Conservation (phyloP, 2,113 vertebrate species). For the Clupea harengus region DNA sequence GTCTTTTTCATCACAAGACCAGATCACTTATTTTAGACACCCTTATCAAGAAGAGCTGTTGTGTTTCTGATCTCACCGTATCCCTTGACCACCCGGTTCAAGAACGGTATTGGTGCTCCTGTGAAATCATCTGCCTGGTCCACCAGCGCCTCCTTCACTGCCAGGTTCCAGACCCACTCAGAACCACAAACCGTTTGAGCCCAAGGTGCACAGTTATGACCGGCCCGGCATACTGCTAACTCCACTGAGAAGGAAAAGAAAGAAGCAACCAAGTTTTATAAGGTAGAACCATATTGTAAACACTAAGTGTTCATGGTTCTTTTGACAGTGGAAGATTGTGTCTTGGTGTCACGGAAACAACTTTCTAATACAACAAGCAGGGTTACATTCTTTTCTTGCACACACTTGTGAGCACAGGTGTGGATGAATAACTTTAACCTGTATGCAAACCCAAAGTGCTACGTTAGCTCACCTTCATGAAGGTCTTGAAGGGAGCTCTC, state of each 20-base stretch:
- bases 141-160: conserved; percentile 64
- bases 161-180: conserved; percentile 64
- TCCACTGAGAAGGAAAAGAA: conserved; percentile 18
- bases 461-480: conserved; percentile 4
- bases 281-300: too few relatives aligned
- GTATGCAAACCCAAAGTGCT: too few relatives aligned
- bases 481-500: conserved; percentile 7
- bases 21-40: too few relatives aligned
- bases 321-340: too few relatives aligned
- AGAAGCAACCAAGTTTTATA: neutral
- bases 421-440: too few relatives aligned
- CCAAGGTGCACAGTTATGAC: conserved; percentile 61
- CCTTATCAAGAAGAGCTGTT: neutral
- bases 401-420: too few relatives aligned
- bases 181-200: conserved; percentile 50
- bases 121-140: conserved; percentile 66
- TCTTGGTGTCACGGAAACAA: too few relatives aligned
- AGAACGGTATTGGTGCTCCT: conserved; percentile 47
- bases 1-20: too few relatives aligned
- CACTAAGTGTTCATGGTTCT: too few relatives aligned
- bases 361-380: too few relatives aligned
- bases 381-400: too few relatives aligned
- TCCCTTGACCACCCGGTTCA: conserved; percentile 46
- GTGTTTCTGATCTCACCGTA: conserved; percentile 49
- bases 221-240: neutral